phyloP scores from a whole-genome alignment of 1,140 invertebrate genomes.

The Pantala flavescens region DNA sequence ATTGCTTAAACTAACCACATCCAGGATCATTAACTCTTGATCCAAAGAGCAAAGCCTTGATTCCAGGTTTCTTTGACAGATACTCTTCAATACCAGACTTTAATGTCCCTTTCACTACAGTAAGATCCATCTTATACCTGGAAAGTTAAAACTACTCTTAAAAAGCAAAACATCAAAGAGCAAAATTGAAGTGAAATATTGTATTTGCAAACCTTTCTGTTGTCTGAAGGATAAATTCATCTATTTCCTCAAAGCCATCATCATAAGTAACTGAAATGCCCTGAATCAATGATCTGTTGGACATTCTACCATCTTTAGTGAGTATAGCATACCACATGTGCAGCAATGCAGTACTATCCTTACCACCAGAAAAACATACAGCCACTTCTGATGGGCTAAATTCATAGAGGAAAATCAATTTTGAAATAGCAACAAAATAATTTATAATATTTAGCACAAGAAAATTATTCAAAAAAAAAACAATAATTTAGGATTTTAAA shows the following conservation, averaged over 20 bases:
- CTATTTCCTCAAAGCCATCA: neutral
- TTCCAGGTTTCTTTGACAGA: neutral
- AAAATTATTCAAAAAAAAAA: no score
- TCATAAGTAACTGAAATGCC: neutral
- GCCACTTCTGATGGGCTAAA: slow-evolving; percentile 1
- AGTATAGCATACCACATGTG: slow-evolving; percentile 4
- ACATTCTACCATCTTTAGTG: neutral
- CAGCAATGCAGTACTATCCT: neutral
- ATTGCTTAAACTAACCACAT: no score
- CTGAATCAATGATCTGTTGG: neutral
- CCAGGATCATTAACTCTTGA: neutral
- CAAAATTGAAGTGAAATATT: no score
- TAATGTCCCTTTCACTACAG: neutral
- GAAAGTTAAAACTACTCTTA: no score
- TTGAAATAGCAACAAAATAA: no score
- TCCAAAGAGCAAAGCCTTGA: neutral
- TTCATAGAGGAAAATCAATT: no score
- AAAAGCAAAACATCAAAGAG: no score
- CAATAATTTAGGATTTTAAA: no score
- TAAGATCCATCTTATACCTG: slow-evolving; percentile 11
- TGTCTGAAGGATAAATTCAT: neutral
- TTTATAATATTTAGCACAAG: no score
- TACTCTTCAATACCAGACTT: neutral
- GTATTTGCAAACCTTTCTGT: neutral
- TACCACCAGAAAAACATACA: slow-evolving; percentile 6